Percentiles rank a stretch among this genome's conserved stretches.
Evolutionary conservation across 2,797 vertebrate species (phyloP).

Genomic region (Sciurus carolinensis): DNA sequence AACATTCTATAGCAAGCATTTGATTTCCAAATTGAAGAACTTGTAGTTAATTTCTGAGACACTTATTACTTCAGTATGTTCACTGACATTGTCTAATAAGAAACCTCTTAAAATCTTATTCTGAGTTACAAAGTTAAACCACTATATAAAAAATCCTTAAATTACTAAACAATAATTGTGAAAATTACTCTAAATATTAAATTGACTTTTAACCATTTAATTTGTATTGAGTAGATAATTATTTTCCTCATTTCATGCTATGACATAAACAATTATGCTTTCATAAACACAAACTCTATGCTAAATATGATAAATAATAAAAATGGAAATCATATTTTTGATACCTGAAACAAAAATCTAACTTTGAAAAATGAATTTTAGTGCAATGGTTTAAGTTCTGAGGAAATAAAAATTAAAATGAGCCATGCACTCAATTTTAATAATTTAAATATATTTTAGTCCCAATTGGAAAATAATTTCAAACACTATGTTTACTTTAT

Average conservation of each 20-base stretch:
- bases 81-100: not conserved
- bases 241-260: not conserved
- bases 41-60: not conserved
- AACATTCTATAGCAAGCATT: not conserved
- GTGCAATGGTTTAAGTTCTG: not conserved
- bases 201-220: not conserved
- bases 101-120: not conserved
- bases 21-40: constrained; percentile 35
- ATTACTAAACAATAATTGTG: not conserved
- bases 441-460: constrained; percentile 23
- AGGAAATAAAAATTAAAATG: not conserved
- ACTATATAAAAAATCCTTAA: not conserved
- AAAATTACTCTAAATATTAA: constrained; percentile 57
- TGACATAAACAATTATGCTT: not conserved
- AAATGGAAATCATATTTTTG: not conserved
- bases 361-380: not conserved
- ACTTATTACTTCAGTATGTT: constrained; percentile 5
- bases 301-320: not conserved
- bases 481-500: constrained; percentile 15
- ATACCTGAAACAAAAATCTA: not conserved
- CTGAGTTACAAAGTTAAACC: not conserved
- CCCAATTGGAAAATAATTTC: constrained; percentile 9
- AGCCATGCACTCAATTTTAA: not conserved
- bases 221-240: constrained; percentile 19
- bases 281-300: not conserved